These are phyloP conservation scores for Cosmia pyralina DNA, from an alignment of 2,888 invertebrate species.

Conservation along the genomic window DNA sequence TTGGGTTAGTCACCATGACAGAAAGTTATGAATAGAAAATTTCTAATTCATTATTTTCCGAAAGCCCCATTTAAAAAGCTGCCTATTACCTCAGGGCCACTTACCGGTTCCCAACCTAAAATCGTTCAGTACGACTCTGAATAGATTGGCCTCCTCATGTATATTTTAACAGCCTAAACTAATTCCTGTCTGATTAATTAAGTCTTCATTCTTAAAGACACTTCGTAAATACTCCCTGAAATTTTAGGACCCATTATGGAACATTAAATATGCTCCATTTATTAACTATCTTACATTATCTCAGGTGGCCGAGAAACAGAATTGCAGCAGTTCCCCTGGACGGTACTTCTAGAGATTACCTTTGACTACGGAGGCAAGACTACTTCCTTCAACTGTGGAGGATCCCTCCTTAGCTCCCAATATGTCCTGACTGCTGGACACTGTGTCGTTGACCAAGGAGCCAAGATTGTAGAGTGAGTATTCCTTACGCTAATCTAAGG, in stretches of 20 bases:
- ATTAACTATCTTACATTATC: neutral
- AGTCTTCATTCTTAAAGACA: neutral
- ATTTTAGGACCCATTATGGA: neutral
- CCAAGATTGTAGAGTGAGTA: slow-evolving; percentile 75
- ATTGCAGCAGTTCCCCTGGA: slow-evolving; percentile 85
- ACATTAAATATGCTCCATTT: neutral
- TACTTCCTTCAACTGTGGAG: slow-evolving; percentile 80
- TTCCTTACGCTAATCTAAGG: neutral
- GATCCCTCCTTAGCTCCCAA: slow-evolving; percentile 81
- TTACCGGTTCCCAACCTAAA: neutral
- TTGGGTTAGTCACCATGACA: neutral
- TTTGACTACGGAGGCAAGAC: slow-evolving; percentile 74
- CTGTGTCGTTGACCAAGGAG: slow-evolving; percentile 77
- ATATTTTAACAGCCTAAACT: neutral
- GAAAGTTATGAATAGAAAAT: neutral
- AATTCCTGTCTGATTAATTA: neutral
- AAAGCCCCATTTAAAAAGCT: too few species aligned
- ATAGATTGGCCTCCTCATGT: neutral
- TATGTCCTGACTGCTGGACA: slow-evolving; percentile 85
- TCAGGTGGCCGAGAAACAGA: slow-evolving; percentile 83
- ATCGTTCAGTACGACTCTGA: neutral
- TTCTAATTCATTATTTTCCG: neutral
- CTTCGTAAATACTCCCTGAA: neutral
- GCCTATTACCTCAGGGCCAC: too few species aligned
- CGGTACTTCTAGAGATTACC: slow-evolving; percentile 77